Base-by-base conservation (phyloP, 1,140 invertebrate genomes). In the Patella vulgata region DNA sequence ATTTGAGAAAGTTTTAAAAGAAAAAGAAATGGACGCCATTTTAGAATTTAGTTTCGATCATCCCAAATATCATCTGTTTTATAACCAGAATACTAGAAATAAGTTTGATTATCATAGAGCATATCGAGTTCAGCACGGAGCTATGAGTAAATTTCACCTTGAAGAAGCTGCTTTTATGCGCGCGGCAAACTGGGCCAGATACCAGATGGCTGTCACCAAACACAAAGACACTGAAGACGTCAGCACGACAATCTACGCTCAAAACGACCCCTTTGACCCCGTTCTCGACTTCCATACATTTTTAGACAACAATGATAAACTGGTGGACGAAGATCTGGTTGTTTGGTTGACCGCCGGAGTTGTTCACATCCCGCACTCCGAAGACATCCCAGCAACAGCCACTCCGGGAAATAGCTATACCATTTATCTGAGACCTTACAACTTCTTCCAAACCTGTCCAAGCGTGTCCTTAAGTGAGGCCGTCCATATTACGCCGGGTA, bases 391-490 rank as follows among this genome's bases (percentile, higher is more conserved):
- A 0, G 71, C 76, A 12, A 77, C 67, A 9, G 64, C 75, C 25
- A 83, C 79, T 6, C 48, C 70, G 3, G 71, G 57, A 11, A 73
- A 69, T 31, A 70, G 73, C 25, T 68, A 70, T 11, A 52, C 50
- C 8, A 54, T 83, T 39, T 56, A 68, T 27, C 51, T 83, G 8
- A 39, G 59, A 3, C 81, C 81, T 8, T 78, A 72, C 65, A 83
- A 83, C 63, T 82, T 74, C 63, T 82, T 81, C 42, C 72, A 71
- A n/a, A 66, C 77, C 42, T 74, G 74, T 55, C 80, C 81, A 0
- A 76, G 71, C 43, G 67, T 73, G 23, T 68, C 70, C 4, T 75
- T 78, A 30, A 70, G 65, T 27, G 75, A 74, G 46, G 66, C 68
- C 17, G 62, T 78, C 0, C 66, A 69, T 25, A 71, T 79, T 3